These are phyloP conservation scores for Pristionchus japonicus DNA, from an alignment of 2,888 invertebrate species.

Conservation along the genomic window DNA sequence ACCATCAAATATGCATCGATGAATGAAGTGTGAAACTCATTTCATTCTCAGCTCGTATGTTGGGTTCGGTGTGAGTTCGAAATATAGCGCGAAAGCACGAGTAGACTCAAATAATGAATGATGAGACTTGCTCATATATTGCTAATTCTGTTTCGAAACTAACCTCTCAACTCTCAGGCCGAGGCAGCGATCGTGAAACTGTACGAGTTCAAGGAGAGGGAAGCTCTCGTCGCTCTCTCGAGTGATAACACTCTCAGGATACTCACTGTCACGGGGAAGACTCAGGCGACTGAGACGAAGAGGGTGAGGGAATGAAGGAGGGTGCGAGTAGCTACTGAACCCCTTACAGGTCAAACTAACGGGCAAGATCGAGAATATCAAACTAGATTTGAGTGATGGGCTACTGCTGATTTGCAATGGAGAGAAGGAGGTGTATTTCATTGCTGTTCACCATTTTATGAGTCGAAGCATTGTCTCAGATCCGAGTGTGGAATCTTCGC, in stretches of 20 bases:
- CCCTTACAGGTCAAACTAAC: conserved; percentile 84
- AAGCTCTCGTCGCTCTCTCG: conserved; percentile 22
- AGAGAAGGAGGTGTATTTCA: conserved; percentile 40
- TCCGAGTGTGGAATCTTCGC: conserved; percentile 42
- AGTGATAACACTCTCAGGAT: conserved; percentile 33
- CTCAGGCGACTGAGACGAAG: conserved; percentile 40
- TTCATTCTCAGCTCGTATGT: neutral
- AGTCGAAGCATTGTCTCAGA: neutral
- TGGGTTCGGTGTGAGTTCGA: no score
- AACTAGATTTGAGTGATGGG: conserved; percentile 52
- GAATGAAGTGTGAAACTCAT: neutral
- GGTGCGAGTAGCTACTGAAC: neutral
- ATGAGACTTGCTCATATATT: no score
- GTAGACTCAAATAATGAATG: no score
- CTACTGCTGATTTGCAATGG: conserved; percentile 52
- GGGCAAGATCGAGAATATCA: conserved; percentile 77
- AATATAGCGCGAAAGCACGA: no score
- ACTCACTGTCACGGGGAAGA: conserved; percentile 33
- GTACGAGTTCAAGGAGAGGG: conserved; percentile 44
- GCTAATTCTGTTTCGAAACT: no score
- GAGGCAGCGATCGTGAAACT: conserved; percentile 21
- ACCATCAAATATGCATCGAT: neutral
- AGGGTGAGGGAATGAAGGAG: neutral
- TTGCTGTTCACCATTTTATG: neutral
- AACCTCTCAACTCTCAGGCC: neutral